Evolutionary conservation across 2,113 vertebrate genomes (phyloP), one percentile per base, ranked within the genome.

Genomic region (Gila orcuttii): DNA sequence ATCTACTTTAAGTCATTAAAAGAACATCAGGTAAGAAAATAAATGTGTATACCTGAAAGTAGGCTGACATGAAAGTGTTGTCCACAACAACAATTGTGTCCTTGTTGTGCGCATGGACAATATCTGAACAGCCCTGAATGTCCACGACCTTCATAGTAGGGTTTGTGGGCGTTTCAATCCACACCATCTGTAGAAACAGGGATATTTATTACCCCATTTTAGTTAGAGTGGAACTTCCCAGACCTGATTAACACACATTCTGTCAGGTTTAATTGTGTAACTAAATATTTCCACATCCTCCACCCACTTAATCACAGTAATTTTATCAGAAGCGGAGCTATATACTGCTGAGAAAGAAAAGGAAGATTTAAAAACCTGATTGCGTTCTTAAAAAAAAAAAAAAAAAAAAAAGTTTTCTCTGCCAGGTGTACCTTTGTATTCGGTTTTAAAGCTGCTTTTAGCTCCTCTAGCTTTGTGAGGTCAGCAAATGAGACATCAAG

Each of bases 21-120:
- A 57, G 19, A 57, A 8, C 6, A 57, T 21, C 19, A 57, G 6
- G 6, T 3, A 8, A 57, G 19, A 57, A 57, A 57, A 57, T 60
- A 55, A 39, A 47, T 36, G n/a, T 36, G 28, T 83, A 91, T 83
- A 99, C 98, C 96, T 99, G 98, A 92, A 99, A 99, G 86, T 97
- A 99, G 0, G 98, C 88, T 0, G 98, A 99, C 98, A 99, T 99
- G 73, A 99, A 99, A 62, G 95, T 97, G 91, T 99, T 99, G 91
- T 99, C 98, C 78, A 99, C 97, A 0, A 94, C 98, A 19, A 99
- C 90, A 83, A 99, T 91, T 19, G 96, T 93, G 76, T 96, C 96
- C 82, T 94, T 94, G 13, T 91, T 94, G 77, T 96, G 91, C 33
- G 90, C 55, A 68, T 93, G 97, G 2, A 94, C 93, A 2, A 92